These are phyloP conservation scores for Caenorhabditis sp. DNA, from an alignment of 2,888 invertebrate genomes.

Conservation along the genomic window DNA sequence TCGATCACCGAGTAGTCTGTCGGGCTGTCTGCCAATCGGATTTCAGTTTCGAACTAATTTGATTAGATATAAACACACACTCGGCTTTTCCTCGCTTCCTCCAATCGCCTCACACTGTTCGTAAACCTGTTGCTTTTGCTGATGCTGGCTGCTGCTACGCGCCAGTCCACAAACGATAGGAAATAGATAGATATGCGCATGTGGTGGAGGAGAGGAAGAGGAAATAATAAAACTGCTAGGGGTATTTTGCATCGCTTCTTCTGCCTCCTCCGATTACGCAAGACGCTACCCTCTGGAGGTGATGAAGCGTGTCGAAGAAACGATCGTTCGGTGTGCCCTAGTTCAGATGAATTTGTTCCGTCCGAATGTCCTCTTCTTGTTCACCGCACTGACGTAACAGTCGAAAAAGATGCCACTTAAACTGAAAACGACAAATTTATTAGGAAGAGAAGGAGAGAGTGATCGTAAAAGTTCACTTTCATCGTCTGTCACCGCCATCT, in stretches of 20 bases:
- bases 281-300: conserved; percentile 32
- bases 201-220: conserved; percentile 33
- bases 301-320: conserved; percentile 48
- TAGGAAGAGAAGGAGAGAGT: conserved; percentile 19
- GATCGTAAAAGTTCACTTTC: conserved; percentile 51
- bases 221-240: conserved; percentile 44
- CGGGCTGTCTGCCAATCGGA: not conserved
- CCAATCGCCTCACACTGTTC: conserved; percentile 29
- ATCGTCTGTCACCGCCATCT: conserved; percentile 13
- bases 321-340: conserved; percentile 25
- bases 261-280: conserved; percentile 45
- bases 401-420: conserved; percentile 19
- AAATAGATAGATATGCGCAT: conserved; percentile 43
- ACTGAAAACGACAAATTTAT: conserved; percentile 45
- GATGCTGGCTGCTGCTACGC: conserved; percentile 35
- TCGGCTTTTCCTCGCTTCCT: conserved; percentile 8
- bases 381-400: conserved; percentile 34
- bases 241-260: conserved; percentile 14
- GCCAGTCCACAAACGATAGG: conserved; percentile 46
- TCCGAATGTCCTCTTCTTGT: not conserved
- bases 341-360: conserved; percentile 22
- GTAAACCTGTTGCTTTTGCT: conserved; percentile 47
- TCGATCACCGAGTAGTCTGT: not conserved
- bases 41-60: conserved; percentile 24
- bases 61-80: conserved; percentile 10